Conservation (phyloP, 2,113 vertebrate species). For the Dicerorhinus sumatrensis region DNA sequence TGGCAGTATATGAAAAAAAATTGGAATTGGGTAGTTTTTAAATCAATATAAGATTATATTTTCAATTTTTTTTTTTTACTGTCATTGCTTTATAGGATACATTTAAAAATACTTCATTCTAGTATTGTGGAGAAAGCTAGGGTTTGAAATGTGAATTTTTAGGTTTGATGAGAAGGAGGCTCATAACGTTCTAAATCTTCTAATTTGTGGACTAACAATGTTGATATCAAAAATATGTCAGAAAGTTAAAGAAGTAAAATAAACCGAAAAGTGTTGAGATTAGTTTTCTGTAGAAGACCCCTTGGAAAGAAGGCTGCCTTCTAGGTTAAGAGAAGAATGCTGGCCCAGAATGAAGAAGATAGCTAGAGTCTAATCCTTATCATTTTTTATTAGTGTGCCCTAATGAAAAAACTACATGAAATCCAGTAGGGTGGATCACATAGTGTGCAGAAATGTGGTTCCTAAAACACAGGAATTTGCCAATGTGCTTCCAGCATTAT, state of each 20-base stretch:
- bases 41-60: not conserved
- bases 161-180: not conserved
- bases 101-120: not conserved
- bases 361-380: not conserved
- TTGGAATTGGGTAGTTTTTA: not conserved
- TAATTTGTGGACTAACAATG: constrained; percentile 11
- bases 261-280: not conserved
- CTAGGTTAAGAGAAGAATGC: not conserved
- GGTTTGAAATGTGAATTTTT: not conserved
- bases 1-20: not conserved
- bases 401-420: not conserved
- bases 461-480: not conserved
- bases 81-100: not conserved
- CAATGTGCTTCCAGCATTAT: not conserved
- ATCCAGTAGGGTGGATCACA: not conserved
- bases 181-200: not conserved
- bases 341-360: not conserved
- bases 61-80: not conserved
- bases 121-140: not conserved
- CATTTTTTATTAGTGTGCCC: not conserved
- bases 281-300: not conserved
- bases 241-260: constrained; percentile 19
- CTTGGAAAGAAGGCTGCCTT: not conserved
- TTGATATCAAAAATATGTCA: not conserved
- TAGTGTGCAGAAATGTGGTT: not conserved